Evolutionary conservation across 2,797 vertebrate genomes (phyloP).

Genomic region (Aldrovandia affinis): DNA sequence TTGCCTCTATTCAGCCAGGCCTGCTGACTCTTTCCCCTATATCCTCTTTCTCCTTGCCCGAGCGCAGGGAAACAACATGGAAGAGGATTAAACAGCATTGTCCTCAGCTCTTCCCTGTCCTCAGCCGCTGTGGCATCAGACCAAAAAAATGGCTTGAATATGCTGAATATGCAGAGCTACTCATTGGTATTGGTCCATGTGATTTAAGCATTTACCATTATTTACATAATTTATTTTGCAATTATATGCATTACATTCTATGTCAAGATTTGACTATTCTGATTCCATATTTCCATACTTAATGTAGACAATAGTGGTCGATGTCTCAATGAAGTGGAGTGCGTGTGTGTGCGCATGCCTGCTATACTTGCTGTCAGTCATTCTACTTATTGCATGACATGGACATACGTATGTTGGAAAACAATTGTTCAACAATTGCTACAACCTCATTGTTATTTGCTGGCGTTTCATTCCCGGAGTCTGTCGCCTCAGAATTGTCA

Average conservation of each 20-base stretch:
- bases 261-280: background rate
- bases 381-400: background rate
- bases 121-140: no score
- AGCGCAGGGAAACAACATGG: no score
- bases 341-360: background rate
- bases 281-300: background rate
- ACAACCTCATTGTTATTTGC: background rate
- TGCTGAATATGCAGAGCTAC: no score
- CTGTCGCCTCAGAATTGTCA: conserved; percentile 1
- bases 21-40: background rate
- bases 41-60: no score
- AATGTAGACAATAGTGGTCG: background rate
- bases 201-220: no score
- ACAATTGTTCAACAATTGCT: background rate
- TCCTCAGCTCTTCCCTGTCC: no score
- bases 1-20: background rate
- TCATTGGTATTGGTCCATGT: no score
- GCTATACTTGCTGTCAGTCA: background rate
- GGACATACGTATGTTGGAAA: background rate
- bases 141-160: no score
- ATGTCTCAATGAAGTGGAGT: background rate
- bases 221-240: no score
- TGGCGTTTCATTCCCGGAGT: background rate
- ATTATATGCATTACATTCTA: no score
- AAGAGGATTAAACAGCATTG: no score